Base-by-base conservation (phyloP, 2,888 invertebrate species). In the Neuroscelio doddi region DNA sequence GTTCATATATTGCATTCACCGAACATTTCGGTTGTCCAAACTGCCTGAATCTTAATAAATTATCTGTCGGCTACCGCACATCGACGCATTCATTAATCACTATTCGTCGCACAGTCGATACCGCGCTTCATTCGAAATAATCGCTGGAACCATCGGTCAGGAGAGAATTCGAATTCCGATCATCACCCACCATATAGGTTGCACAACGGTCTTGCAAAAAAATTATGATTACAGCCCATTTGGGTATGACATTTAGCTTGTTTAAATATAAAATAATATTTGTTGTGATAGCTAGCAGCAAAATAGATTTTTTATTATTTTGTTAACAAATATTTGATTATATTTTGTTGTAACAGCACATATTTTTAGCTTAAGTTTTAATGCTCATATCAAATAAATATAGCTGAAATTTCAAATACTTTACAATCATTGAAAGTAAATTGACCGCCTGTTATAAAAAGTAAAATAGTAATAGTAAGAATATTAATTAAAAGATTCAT, bases 81-180 rank as follows among this genome's bases (percentile, higher is more conserved):
- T 78, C 77, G 79, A 73, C 75, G 70, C 70, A 71, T 73, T 71
- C 79, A 77, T 79, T 79, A 79, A 79, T 79, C 79, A 79, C 71
- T 71, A 73, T 71, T 71, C 65, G 70, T 62, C 46, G 30, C n/a
- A 46, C 10, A 30, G 46, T 39, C 46, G 38, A 55, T 55, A 55
- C 53, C 58, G 47, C 47, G 26, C 53, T 46, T 71, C 72, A 69
- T 65, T 57, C 34, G 64, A 69, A 71, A 75, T 75, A 75, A 74
- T 71, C 75, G 71, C 69, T 52, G 63, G 64, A 52, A 49, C 70
- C 67, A 71, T 69, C 69, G 67, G 46, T 57, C 53, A 55, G 61
- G 69, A 59, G 65, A 55, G 69, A 69, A 74, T 71, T 74, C 68
- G 70, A 73, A 75, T 75, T 75, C 73, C 70, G 68, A 65, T 47